A percentile compares a stretch with the other conserved stretches of the same genome.
phyloP scores from a whole-genome alignment of 2,113 vertebrate genomes.

The Coregonus clupeaformis region DNA sequence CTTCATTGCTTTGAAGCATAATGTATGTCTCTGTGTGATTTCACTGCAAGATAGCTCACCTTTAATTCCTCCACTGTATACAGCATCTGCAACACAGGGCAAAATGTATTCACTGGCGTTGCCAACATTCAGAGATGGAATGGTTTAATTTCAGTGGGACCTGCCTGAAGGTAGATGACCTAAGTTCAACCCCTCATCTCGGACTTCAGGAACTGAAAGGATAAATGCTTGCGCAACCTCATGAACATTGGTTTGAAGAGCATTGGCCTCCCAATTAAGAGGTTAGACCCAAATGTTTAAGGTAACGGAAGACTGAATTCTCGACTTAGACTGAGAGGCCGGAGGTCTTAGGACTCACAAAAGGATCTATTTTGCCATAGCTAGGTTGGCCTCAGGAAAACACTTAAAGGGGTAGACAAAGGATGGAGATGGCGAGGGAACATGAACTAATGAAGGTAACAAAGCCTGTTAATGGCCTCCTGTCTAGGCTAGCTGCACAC shows the following conservation, averaged over 20 bases:
- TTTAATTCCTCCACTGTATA: no score
- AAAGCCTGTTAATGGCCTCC: slow-evolving; percentile 6
- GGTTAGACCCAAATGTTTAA: background rate
- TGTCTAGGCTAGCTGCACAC: slow-evolving; percentile 3
- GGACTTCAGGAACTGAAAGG: background rate
- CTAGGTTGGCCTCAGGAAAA: slow-evolving; percentile 21
- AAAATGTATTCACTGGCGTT: no score
- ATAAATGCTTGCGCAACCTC: background rate
- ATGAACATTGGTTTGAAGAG: background rate
- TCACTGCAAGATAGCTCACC: slow-evolving; percentile 3
- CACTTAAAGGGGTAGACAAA: slow-evolving; percentile 29
- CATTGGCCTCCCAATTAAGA: slow-evolving; percentile 10
- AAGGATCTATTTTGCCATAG: background rate
- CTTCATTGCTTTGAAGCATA: slow-evolving; percentile 4
- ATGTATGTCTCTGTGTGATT: slow-evolving; percentile 15
- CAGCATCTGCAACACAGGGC: no score
- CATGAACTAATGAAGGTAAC: slow-evolving; percentile 36
- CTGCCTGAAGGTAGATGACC: no score
- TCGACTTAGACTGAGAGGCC: no score
- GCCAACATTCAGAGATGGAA: no score
- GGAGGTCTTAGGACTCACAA: slow-evolving; percentile 5
- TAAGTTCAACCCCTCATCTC: no score
- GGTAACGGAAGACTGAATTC: background rate
- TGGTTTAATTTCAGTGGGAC: no score
- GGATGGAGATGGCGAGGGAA: slow-evolving; percentile 8